Base-by-base conservation (phyloP, 2,797 vertebrate species). In the Luscinia megarhynchos region DNA sequence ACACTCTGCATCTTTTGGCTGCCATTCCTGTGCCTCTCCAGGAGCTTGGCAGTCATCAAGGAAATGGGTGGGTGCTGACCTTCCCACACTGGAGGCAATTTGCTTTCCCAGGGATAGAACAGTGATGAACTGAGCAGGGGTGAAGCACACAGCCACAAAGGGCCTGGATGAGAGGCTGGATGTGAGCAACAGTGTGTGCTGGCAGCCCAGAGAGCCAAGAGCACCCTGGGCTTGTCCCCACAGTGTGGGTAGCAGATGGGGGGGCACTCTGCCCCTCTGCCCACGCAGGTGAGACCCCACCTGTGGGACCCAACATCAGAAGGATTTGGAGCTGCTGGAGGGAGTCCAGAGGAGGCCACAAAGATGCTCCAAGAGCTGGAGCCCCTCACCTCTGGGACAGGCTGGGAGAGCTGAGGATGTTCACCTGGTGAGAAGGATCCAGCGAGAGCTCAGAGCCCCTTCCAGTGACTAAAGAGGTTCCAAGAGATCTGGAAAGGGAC, bases 371-470 rank as follows among this genome's bases (percentile, higher is more conserved):
- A 2, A 18, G 17, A 5, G n/a, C 61, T 80, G 76, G 29, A 80
- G n/a, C 4, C 18, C 19, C 36, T 57, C 58, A 9, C 22, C 6
- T 34, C 53, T 40, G 45, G 18, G 57, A 17, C 23, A 36, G 34
- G 15, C 34, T 82, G 27, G 36, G 15, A 68, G 34, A 63, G 32
- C 50, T 62, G 50, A 0, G 9, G 2, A 8, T 38, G 11, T 8
- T 50, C 36, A 43, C 3, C 36, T 14, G 23, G 63, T 5, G 27
- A 6, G 14, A 10, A 58, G 16, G 1, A 40, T 51, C 9, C 14
- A 11, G 32, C 4, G 15, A 69, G 22, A 69, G 0, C 50, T 69
- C 0, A n/a, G 36, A 75, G 32, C 32, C 0, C 13, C 1, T 63
- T 50, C 4, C 36, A 50, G 32, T 0, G 23, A 36, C 48, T 38